phyloP scores from a whole-genome alignment of 2,888 invertebrate genomes.

The Polymixis lichenea region DNA sequence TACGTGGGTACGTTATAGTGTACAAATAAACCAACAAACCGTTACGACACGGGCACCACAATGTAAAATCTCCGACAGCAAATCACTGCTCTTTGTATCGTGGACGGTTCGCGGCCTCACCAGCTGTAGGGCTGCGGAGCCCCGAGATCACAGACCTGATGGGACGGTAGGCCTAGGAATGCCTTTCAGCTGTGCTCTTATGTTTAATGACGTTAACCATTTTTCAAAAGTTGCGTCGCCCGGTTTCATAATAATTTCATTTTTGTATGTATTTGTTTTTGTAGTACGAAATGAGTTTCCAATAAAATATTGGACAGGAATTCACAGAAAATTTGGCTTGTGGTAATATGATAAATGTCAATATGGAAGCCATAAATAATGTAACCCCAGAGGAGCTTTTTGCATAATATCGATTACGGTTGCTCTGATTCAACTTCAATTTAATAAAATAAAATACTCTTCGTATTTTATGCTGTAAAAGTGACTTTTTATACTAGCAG shows the following conservation, averaged over 20 bases:
- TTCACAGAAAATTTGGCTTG: conserved; percentile 1
- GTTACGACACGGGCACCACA: conserved; percentile 72
- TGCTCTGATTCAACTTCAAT: conserved; percentile 23
- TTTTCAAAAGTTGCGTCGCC: background rate
- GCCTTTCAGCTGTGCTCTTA: conserved; percentile 44
- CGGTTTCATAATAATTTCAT: background rate
- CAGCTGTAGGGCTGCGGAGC: conserved; percentile 64
- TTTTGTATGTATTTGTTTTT: background rate
- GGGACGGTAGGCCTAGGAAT: conserved; percentile 25
- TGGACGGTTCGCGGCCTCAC: conserved; percentile 61
- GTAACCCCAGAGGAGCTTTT: conserved; percentile 6
- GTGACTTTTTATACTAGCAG: conserved; percentile 35
- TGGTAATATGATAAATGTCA: background rate
- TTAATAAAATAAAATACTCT: conserved; percentile 20
- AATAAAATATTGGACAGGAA: conserved; percentile 8
- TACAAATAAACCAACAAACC: conserved; percentile 69
- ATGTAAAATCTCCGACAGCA: conserved; percentile 73
- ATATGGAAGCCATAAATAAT: conserved; percentile 18
- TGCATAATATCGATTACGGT: conserved; percentile 14
- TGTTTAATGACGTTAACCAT: conserved; percentile 29
- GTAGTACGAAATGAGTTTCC: background rate
- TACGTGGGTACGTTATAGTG: conserved; percentile 58
- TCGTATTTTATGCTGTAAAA: conserved; percentile 13
- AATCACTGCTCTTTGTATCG: conserved; percentile 73
- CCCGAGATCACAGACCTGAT: conserved; percentile 30